Conservation (phyloP, 2,797 vertebrate genomes). For the Falco cherrug region DNA sequence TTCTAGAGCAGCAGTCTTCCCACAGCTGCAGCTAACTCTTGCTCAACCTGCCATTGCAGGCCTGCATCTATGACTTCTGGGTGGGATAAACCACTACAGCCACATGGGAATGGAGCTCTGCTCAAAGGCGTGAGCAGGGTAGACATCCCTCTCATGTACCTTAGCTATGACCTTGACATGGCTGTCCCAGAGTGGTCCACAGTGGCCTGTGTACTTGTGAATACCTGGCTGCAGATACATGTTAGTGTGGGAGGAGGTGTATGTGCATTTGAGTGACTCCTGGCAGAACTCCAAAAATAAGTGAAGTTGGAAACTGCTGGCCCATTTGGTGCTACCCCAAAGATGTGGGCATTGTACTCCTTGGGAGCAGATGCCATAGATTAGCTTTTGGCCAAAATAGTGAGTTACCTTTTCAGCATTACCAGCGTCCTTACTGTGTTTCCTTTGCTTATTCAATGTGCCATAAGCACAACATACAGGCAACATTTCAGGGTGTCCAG, state of each 20-base stretch:
- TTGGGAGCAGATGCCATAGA: not conserved
- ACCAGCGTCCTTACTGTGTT: not conserved
- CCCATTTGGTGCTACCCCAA: not conserved
- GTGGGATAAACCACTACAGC: not conserved
- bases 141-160: not conserved
- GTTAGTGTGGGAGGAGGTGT: not conserved
- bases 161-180: not conserved
- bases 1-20: not conserved
- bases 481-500: not conserved
- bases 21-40: not conserved
- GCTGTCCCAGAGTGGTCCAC: not conserved
- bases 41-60: not conserved
- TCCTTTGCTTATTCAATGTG: not conserved
- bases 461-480: not conserved
- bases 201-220: not conserved
- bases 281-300: not conserved
- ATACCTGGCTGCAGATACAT: not conserved
- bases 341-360: not conserved
- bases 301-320: not conserved
- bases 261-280: not conserved
- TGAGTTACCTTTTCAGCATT: not conserved
- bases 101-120: not conserved
- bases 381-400: not conserved
- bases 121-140: not conserved
- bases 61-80: not conserved